A percentile compares a stretch with the other conserved stretches of the same genome.
These are phyloP conservation scores for Muscicapa striata DNA, from an alignment of 2,797 vertebrate species.

Conservation along the genomic window DNA sequence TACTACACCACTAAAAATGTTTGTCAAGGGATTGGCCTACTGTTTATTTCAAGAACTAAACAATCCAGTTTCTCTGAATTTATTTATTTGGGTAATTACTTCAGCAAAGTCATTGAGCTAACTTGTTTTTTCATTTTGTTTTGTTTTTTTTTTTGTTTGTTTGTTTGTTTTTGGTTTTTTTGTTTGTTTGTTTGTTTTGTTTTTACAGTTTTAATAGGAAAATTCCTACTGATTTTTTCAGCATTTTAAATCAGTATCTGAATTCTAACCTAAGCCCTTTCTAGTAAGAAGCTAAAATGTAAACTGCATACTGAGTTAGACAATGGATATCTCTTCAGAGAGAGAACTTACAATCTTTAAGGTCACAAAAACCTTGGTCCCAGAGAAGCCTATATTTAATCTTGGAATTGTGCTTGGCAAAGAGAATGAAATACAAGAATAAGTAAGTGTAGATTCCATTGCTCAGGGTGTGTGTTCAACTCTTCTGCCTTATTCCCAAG, in stretches of 20 bases:
- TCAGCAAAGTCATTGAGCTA: background rate
- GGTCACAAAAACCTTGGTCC: background rate
- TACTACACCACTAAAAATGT: conserved; percentile 40
- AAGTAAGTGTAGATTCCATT: background rate
- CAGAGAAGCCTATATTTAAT: background rate
- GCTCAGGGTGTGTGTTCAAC: background rate
- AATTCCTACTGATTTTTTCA: background rate
- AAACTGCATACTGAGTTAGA: background rate
- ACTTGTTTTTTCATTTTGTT: background rate
- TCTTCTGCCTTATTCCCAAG: background rate
- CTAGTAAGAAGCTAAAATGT: background rate
- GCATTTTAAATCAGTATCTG: background rate
- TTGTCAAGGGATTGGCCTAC: background rate
- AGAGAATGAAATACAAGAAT: background rate
- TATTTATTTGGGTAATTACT: background rate
- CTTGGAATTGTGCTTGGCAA: background rate
- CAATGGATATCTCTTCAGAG: background rate
- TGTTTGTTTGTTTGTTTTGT: background rate
- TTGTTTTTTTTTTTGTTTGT: background rate
- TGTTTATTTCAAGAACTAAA: conserved; percentile 34
- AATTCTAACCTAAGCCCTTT: background rate
- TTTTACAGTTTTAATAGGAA: background rate
- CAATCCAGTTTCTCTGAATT: background rate
- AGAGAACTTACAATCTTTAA: background rate
- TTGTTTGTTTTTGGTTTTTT: too few species aligned